phyloP scores from a whole-genome alignment of 1,140 invertebrate genomes.

The Trichogramma pretiosum region DNA sequence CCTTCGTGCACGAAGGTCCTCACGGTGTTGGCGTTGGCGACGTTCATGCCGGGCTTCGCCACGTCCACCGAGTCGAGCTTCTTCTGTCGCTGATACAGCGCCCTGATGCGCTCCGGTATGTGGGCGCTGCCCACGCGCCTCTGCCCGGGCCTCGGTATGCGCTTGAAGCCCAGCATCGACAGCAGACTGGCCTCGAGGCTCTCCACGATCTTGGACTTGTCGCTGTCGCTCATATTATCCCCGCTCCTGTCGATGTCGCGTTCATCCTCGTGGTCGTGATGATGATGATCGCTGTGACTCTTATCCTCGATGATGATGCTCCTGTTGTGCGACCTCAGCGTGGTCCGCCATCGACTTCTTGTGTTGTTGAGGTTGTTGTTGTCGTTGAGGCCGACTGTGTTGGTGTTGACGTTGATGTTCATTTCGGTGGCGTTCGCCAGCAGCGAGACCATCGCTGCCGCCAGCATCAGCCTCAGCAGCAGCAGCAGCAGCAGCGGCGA shows the following conservation, averaged over 20 bases:
- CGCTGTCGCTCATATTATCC: too few relatives aligned
- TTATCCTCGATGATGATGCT: neutral
- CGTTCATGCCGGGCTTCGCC: slow-evolving; percentile 58
- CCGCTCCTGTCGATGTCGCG: too few relatives aligned
- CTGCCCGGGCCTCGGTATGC: slow-evolving; percentile 44
- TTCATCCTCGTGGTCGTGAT: neutral
- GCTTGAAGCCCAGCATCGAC: slow-evolving; percentile 64
- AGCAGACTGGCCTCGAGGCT: slow-evolving; percentile 62
- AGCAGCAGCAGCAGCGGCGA: slow-evolving; percentile 37
- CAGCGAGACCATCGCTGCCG: slow-evolving; percentile 25
- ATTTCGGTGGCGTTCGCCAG: slow-evolving; percentile 29
- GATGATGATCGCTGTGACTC: neutral
- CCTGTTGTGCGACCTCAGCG: too few relatives aligned
- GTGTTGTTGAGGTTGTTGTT: neutral
- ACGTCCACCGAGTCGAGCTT: slow-evolving; percentile 53
- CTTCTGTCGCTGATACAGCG: slow-evolving; percentile 64
- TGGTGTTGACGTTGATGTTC: slow-evolving; percentile 24
- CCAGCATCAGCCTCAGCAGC: slow-evolving; percentile 40
- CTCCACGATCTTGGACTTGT: slow-evolving; percentile 33
- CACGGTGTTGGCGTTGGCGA: slow-evolving; percentile 72
- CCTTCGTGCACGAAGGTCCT: slow-evolving; percentile 75
- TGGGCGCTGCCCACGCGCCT: slow-evolving; percentile 30
- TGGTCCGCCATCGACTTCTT: neutral
- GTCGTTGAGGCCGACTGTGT: slow-evolving; percentile 16
- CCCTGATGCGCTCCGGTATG: slow-evolving; percentile 69